Percentiles rank a stretch among this genome's conserved stretches.
Conservation (phyloP, 2,797 vertebrate species). For the Eurystomus glaucurus region DNA sequence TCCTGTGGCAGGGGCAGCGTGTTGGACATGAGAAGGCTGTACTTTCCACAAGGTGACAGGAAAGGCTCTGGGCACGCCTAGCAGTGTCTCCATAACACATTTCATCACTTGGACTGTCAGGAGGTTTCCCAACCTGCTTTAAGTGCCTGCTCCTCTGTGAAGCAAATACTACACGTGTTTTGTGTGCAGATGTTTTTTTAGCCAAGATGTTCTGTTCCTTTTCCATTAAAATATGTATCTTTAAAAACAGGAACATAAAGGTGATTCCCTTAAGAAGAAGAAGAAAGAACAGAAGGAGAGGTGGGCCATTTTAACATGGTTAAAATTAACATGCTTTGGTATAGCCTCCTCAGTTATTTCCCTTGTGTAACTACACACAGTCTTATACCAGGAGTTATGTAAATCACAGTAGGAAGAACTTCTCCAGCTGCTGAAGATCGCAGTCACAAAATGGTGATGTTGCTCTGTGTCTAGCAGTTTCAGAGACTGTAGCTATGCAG, state of each 20-base stretch:
- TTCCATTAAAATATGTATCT: background rate
- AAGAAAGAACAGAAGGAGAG: constrained; percentile 85
- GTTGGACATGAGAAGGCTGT: background rate
- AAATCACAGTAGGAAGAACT: background rate
- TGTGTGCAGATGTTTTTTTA: background rate
- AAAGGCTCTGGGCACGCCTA: background rate
- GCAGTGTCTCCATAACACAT: rapidly evolving
- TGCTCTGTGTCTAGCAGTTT: background rate
- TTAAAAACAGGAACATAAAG: constrained; percentile 64
- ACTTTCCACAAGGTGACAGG: rapidly evolving
- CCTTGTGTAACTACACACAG: background rate
- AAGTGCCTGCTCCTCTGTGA: background rate
- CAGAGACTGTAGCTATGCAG: background rate
- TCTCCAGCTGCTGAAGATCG: background rate
- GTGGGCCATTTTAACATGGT: constrained; percentile 71
- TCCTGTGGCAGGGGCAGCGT: background rate
- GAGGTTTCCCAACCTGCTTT: background rate
- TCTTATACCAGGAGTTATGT: background rate
- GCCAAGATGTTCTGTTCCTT: background rate
- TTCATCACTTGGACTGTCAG: background rate
- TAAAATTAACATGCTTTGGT: background rate
- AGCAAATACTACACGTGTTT: rapidly evolving
- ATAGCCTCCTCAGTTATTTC: background rate
- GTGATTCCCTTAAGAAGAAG: constrained; percentile 82
- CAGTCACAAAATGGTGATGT: background rate